Percentiles rank a stretch among this genome's conserved stretches.
Evolutionary conservation across 23 tunicate species (phyloP).

Genomic region (Styela clava): DNA sequence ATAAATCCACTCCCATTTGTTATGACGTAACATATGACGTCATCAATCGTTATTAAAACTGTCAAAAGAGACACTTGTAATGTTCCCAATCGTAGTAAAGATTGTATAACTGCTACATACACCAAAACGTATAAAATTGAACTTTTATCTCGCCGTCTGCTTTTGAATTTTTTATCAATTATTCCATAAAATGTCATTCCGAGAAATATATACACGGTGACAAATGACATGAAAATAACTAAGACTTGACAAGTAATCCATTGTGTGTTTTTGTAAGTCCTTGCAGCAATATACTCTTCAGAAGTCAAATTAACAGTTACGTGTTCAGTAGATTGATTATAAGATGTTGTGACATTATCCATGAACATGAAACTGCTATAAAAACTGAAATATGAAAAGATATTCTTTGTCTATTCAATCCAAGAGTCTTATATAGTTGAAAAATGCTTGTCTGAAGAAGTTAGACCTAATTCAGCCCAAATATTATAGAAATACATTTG

Average conservation of each 20-base stretch:
- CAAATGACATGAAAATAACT: no score
- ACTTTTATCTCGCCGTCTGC: background rate
- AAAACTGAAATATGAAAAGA: no score
- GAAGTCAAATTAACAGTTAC: background rate
- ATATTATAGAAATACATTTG: no score
- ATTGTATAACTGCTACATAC: background rate
- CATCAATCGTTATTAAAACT: background rate
- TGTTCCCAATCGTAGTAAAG: background rate
- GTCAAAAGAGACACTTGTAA: background rate
- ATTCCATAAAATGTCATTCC: background rate
- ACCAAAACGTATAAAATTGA: background rate
- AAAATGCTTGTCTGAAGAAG: no score
- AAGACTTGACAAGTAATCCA: background rate
- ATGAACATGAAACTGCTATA: no score
- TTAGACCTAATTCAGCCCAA: no score
- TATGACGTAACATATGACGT: background rate
- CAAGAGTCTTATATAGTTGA: no score
- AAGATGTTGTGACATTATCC: background rate
- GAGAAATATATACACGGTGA: background rate
- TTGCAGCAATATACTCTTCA: background rate
- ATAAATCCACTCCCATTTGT: background rate
- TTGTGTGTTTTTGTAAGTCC: background rate
- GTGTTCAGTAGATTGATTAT: background rate
- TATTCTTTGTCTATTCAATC: no score
- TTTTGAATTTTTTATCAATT: no score